Evolutionary conservation across 1,140 invertebrate genomes (phyloP).

Genomic region (Grapholita molesta): DNA sequence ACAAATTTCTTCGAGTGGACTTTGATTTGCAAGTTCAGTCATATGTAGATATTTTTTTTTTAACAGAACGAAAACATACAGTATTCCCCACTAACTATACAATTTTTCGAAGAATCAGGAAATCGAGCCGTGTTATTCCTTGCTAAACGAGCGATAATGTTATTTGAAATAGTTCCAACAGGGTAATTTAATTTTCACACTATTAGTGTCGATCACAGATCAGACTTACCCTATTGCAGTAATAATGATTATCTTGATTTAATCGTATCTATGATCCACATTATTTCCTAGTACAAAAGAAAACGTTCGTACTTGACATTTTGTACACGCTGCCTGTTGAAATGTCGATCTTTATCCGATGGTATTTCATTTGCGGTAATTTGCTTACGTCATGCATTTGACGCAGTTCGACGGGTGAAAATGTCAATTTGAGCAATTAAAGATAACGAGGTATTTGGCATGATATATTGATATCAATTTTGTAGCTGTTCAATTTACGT

Average conservation of each 20-base stretch:
- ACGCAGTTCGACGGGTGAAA: background rate
- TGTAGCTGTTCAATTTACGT: background rate
- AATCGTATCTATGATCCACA: background rate
- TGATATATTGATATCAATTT: background rate
- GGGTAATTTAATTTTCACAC: too few species aligned
- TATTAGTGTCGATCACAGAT: background rate
- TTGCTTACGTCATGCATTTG: background rate
- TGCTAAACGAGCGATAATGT: too few species aligned
- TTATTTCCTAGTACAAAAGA: conserved; percentile 6
- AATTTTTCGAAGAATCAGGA: too few species aligned
- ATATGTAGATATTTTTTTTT: too few species aligned
- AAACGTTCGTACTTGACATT: conserved; percentile 11
- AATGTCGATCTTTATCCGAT: conserved; percentile 17
- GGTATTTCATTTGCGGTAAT: background rate
- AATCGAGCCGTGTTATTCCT: too few species aligned
- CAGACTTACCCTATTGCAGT: background rate
- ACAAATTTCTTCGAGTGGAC: too few species aligned
- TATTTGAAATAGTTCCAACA: too few species aligned
- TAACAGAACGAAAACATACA: too few species aligned
- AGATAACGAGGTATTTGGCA: background rate
- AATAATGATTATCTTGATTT: background rate
- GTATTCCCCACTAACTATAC: too few species aligned
- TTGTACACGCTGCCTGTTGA: background rate
- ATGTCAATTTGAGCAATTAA: too few species aligned
- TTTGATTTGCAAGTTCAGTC: too few species aligned